Percentiles rank a stretch among this genome's conserved stretches.
Evolutionary conservation across 2,888 invertebrate genomes (phyloP).

Genomic region (Chaetoderma sp.): DNA sequence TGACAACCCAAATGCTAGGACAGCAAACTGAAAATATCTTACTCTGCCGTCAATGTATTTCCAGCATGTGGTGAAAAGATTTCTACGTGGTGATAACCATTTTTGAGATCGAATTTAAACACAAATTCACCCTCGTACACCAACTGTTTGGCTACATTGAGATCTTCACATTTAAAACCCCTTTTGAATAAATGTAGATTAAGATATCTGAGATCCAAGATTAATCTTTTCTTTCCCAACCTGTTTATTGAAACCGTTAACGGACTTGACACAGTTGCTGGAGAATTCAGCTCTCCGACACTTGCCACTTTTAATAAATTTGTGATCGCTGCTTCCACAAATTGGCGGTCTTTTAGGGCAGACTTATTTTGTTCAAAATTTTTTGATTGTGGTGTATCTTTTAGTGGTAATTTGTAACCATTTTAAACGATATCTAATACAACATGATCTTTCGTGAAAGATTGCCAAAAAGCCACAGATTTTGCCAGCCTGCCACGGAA

Average conservation of each 20-base stretch:
- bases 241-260: not conserved
- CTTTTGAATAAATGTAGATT: not conserved
- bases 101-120: not conserved
- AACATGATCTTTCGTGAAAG: not conserved
- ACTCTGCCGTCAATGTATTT: not conserved
- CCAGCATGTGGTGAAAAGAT: no score
- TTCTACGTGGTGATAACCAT: not conserved
- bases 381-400: not conserved
- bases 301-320: not conserved
- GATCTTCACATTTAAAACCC: not conserved
- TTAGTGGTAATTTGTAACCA: not conserved
- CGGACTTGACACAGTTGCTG: no score
- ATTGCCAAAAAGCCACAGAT: not conserved
- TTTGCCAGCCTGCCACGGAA: not conserved
- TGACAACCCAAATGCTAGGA: not conserved
- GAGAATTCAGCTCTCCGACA: not conserved
- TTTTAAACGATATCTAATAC: not conserved
- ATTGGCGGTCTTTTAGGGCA: not conserved
- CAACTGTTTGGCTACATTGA: not conserved
- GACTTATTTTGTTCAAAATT: not conserved
- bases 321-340: not conserved
- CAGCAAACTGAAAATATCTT: not conserved
- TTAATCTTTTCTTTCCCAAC: not conserved
- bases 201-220: not conserved
- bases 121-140: not conserved